Percentiles rank a stretch among this genome's conserved stretches.
These are phyloP conservation scores for Zoanthus gigantus DNA, from an alignment of 92 coral and sea anemone genomes.

Conservation along the genomic window DNA sequence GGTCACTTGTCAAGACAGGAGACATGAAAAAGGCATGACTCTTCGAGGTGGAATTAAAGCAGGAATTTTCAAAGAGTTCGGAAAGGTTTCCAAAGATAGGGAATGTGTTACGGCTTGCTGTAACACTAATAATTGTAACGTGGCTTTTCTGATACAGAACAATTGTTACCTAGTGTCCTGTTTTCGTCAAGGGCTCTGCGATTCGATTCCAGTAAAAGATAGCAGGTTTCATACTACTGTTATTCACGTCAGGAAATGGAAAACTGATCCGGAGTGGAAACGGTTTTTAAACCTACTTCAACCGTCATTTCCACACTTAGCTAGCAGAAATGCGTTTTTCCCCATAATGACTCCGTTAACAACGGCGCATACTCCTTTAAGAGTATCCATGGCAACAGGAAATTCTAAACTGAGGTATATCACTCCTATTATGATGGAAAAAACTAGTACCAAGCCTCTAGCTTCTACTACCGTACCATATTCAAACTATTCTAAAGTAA, in stretches of 20 bases:
- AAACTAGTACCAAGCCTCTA: not conserved
- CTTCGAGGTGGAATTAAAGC: constrained; percentile 82
- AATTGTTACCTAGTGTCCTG: constrained; percentile 83
- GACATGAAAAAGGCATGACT: constrained; percentile 56
- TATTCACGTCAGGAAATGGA: constrained; percentile 69
- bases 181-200: constrained; percentile 61
- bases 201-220: constrained; percentile 68
- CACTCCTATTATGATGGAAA: not conserved
- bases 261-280: constrained; percentile 53
- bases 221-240: constrained; percentile 60
- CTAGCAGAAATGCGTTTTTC: not conserved
- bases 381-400: not conserved
- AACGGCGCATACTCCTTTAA: not conserved
- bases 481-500: not conserved
- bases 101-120: constrained; percentile 73
- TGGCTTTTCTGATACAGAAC: constrained; percentile 74
- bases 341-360: not conserved
- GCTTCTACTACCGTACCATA: not conserved
- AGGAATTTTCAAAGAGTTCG: constrained; percentile 77
- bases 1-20: constrained; percentile 53
- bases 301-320: constrained; percentile 55
- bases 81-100: constrained; percentile 53
- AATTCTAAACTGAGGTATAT: not conserved
- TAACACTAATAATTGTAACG: constrained; percentile 66
- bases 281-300: constrained; percentile 66